Evolutionary conservation across 1,140 invertebrate species (phyloP).

Genomic region (Episyrphus balteatus): DNA sequence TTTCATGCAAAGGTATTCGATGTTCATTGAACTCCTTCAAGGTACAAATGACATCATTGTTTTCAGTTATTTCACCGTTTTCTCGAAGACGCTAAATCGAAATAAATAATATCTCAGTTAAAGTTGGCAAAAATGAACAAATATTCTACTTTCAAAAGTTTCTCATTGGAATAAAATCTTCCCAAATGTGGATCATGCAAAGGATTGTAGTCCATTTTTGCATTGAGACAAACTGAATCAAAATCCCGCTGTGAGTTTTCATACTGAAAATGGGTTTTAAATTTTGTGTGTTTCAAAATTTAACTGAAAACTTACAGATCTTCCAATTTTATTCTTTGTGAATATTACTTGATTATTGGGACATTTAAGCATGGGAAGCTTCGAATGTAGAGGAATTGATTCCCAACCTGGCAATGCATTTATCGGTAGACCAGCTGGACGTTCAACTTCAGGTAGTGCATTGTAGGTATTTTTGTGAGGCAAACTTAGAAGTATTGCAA

Average conservation of each 20-base stretch:
- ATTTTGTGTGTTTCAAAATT: background rate
- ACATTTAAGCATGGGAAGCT: conserved; percentile 32
- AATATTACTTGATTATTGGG: conserved; percentile 33
- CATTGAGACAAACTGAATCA: conserved; percentile 13
- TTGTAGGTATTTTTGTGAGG: too few relatives aligned
- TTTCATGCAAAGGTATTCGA: conserved; percentile 33
- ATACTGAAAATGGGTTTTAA: conserved; percentile 12
- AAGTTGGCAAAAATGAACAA: background rate
- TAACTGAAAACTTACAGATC: conserved; percentile 15
- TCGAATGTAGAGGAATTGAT: conserved; percentile 25
- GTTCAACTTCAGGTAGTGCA: background rate
- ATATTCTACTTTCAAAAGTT: conserved; percentile 15
- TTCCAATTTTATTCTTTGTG: conserved; percentile 30
- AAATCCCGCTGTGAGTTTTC: conserved; percentile 26
- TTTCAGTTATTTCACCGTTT: conserved; percentile 28
- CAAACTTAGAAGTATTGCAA: too few relatives aligned
- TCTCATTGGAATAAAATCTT: conserved; percentile 26
- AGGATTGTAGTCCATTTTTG: conserved; percentile 26
- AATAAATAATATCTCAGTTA: background rate
- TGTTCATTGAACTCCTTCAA: conserved; percentile 33
- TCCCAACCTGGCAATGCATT: conserved; percentile 34
- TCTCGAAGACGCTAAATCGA: conserved; percentile 25
- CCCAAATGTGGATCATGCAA: conserved; percentile 30
- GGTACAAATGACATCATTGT: conserved; percentile 33
- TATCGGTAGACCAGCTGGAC: conserved; percentile 21